These are phyloP conservation scores for Allolobophora icterica DNA, from an alignment of 2,888 invertebrate genomes.

Conservation along the genomic window DNA sequence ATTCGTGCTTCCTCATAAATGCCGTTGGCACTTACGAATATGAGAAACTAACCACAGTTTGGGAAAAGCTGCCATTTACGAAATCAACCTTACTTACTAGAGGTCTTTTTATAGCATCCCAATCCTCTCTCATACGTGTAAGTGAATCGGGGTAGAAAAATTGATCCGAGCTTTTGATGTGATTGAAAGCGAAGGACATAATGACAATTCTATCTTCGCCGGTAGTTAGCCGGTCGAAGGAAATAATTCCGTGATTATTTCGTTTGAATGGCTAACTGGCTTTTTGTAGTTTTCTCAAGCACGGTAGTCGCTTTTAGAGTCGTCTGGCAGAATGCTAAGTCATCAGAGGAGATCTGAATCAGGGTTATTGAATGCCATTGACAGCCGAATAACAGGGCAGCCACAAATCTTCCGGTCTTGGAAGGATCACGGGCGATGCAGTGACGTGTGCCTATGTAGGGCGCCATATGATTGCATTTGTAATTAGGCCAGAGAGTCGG, in stretches of 20 bases:
- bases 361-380: slow-evolving; percentile 17
- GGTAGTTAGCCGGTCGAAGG: too few relatives aligned
- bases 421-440: background rate
- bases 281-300: background rate
- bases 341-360: background rate
- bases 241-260: background rate
- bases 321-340: background rate
- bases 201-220: background rate
- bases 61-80: background rate
- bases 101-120: background rate
- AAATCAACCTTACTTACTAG: background rate
- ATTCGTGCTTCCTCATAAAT: background rate
- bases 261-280: background rate
- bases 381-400: slow-evolving; percentile 1
- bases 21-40: background rate
- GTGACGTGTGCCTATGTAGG: background rate
- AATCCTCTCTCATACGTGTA: background rate
- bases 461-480: slow-evolving; percentile 2
- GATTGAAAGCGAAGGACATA: background rate
- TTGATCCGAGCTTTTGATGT: background rate
- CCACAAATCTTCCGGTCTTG: background rate
- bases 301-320: background rate
- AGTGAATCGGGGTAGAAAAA: background rate
- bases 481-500: background rate
- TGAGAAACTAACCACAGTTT: background rate